Evolutionary conservation across 2,797 vertebrate species (phyloP).

Genomic region (Lacerta bilineata): DNA sequence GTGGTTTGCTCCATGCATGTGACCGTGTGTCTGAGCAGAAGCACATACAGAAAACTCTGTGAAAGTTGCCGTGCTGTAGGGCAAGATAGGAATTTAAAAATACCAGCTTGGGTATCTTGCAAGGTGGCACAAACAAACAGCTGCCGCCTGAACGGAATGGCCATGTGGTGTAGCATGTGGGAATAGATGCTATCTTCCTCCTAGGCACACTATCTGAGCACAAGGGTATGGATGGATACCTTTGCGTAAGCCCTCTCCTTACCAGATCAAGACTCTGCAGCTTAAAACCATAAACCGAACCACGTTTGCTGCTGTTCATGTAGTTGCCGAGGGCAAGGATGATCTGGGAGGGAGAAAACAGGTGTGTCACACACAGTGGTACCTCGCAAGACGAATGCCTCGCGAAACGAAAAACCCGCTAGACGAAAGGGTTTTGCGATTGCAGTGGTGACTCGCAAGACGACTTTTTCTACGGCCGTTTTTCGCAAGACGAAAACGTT

Average conservation of each 20-base stretch:
- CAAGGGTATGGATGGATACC: neutral
- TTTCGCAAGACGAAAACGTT: too few relatives aligned
- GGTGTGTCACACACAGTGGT: neutral
- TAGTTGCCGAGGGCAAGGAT: slow-evolving; percentile 97
- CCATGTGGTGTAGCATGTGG: neutral
- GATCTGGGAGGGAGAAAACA: slow-evolving; percentile 81
- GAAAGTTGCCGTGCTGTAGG: neutral
- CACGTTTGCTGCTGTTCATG: slow-evolving; percentile 99
- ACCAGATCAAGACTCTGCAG: slow-evolving; percentile 97
- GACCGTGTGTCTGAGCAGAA: neutral
- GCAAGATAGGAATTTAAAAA: too few relatives aligned
- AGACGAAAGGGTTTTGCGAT: too few relatives aligned
- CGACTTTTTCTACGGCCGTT: too few relatives aligned
- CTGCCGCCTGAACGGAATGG: too few relatives aligned
- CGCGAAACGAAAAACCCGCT: too few relatives aligned
- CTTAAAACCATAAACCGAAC: slow-evolving; percentile 97
- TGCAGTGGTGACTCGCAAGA: too few relatives aligned
- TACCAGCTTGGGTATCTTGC: neutral
- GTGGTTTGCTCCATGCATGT: neutral
- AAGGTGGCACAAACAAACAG: neutral
- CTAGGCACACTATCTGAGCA: too few relatives aligned
- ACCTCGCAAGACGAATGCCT: too few relatives aligned
- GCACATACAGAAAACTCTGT: neutral
- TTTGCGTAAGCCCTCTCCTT: slow-evolving; percentile 57
- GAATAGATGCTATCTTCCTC: too few relatives aligned